These are phyloP conservation scores for Archegozetes longisetosus DNA, from an alignment of 1,140 invertebrate species.

Conservation along the genomic window DNA sequence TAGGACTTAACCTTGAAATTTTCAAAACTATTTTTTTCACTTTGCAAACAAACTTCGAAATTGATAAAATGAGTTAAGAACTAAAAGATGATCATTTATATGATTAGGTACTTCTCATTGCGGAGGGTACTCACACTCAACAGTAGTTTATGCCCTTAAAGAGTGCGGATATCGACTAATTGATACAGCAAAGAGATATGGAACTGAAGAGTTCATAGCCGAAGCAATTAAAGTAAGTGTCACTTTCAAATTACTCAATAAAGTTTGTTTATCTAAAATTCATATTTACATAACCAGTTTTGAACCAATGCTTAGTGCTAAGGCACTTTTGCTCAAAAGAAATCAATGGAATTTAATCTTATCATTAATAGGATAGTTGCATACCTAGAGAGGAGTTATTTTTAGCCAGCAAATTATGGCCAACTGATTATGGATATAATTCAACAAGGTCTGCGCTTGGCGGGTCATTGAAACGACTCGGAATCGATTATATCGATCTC, in stretches of 20 bases:
- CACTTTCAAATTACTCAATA: not conserved
- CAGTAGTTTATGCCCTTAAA: constrained; percentile 29
- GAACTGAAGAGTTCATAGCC: constrained; percentile 70
- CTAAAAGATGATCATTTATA: too few species aligned
- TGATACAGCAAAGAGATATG: constrained; percentile 71
- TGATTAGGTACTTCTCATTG: constrained; percentile 33
- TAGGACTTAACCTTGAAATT: too few species aligned
- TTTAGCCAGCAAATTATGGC: constrained; percentile 30
- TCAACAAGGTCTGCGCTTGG: constrained; percentile 24
- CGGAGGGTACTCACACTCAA: constrained; percentile 31
- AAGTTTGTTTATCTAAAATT: constrained; percentile 8
- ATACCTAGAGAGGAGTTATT: constrained; percentile 28
- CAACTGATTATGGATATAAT: constrained; percentile 27
- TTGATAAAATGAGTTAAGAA: too few species aligned
- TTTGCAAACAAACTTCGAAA: too few species aligned
- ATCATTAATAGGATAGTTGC: constrained; percentile 21
- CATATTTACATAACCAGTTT: too few species aligned
- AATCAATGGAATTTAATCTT: too few species aligned
- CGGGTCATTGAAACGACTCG: constrained; percentile 27
- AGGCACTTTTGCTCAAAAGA: too few species aligned
- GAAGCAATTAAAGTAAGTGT: constrained; percentile 41
- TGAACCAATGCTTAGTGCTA: too few species aligned
- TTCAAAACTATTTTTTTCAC: too few species aligned
- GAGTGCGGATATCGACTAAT: constrained; percentile 64
- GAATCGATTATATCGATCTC: constrained; percentile 28